phyloP scores from a whole-genome alignment of 2,113 vertebrate genomes.

The Bubo blakistoni region DNA sequence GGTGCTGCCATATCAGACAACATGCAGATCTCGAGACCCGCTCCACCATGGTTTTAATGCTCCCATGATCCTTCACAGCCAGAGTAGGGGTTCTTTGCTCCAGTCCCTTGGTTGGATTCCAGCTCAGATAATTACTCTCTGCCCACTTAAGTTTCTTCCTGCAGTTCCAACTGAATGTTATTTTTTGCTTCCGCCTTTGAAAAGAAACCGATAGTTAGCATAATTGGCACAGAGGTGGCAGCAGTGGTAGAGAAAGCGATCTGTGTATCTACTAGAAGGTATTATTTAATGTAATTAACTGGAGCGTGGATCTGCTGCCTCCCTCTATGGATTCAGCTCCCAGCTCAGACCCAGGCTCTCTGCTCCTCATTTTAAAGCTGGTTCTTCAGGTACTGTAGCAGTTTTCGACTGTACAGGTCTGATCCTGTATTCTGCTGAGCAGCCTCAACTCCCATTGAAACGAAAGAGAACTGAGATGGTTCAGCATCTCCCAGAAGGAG shows the following conservation, averaged over 20 bases:
- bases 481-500: not conserved
- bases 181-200: constrained; percentile 29
- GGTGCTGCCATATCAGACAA: not conserved
- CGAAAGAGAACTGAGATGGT: not conserved
- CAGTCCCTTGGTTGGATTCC: not conserved
- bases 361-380: constrained; percentile 8
- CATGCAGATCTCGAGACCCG: accelerated
- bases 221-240: constrained; percentile 43
- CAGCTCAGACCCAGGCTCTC: not conserved
- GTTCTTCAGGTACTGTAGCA: constrained; percentile 36
- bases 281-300: constrained; percentile 37
- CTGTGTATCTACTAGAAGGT: not conserved
- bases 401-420: not conserved
- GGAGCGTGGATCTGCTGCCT: not conserved
- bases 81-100: not conserved
- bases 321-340: not conserved
- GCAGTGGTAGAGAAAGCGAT: not conserved
- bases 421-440: constrained; percentile 10
- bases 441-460: not conserved
- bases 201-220: constrained; percentile 17
- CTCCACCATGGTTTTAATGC: accelerated
- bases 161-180: constrained; percentile 30
- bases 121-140: not conserved
- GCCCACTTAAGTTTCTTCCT: constrained; percentile 33
- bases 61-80: not conserved